Evolutionary conservation across 2,797 vertebrate species (phyloP).

Genomic region (Pristis pectinata): DNA sequence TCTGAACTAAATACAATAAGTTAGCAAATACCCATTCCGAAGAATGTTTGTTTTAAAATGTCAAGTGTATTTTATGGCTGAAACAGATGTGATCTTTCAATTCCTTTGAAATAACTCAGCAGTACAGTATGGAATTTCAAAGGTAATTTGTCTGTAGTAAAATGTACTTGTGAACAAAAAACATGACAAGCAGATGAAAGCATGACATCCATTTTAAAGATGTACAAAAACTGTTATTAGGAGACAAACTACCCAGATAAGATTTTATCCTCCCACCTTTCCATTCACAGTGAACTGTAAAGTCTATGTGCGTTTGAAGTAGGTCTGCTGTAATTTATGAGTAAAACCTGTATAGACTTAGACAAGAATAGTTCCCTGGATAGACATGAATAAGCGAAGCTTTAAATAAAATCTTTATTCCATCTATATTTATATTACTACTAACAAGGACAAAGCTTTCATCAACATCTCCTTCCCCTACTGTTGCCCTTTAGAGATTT

Average conservation of each 20-base stretch:
- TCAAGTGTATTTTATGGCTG: not conserved
- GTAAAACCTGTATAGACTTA: not conserved
- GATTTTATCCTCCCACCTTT: not conserved
- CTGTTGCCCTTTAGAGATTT: not conserved
- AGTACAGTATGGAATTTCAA: not conserved
- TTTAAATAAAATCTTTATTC: conserved; percentile 21
- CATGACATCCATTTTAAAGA: not conserved
- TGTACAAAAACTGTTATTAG: not conserved
- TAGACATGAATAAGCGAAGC: not conserved
- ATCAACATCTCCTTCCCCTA: not conserved
- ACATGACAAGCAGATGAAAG: not conserved
- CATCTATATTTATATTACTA: not conserved
- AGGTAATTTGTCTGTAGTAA: not conserved
- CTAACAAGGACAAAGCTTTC: not conserved
- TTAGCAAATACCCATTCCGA: not conserved
- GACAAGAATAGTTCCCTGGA: not conserved
- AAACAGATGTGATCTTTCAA: not conserved
- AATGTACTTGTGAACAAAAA: not conserved
- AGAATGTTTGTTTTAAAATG: conserved; percentile 1
- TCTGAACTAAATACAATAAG: conserved; percentile 6
- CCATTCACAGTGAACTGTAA: not conserved
- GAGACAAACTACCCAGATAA: not conserved
- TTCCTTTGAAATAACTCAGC: not conserved
- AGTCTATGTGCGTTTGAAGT: not conserved
- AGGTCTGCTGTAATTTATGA: not conserved